Evolutionary conservation across 2,113 vertebrate species (phyloP).

Genomic region (Lota lota): DNA sequence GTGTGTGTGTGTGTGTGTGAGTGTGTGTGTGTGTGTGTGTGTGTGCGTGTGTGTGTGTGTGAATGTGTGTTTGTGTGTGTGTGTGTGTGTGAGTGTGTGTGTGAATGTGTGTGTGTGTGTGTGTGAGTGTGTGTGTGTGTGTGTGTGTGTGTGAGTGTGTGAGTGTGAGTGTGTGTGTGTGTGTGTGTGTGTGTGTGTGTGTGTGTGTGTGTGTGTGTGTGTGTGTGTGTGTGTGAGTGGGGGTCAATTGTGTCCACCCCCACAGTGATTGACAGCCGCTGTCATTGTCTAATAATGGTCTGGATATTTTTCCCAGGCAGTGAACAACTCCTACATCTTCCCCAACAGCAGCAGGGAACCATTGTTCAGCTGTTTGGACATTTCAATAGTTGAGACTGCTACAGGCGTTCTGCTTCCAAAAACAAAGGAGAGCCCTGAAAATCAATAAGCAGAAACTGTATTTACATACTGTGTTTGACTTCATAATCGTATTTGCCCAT

Average conservation of each 20-base stretch:
- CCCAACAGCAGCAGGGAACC: not conserved
- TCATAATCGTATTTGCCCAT: constrained; percentile 25
- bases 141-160: not conserved
- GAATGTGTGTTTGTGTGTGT: too few species aligned
- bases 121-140: constrained; percentile 3
- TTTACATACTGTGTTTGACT: constrained; percentile 25
- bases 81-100: constrained; percentile 11
- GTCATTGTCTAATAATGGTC: constrained; percentile 63
- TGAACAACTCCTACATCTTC: constrained; percentile 28
- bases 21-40: constrained; percentile 7
- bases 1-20: constrained; percentile 8
- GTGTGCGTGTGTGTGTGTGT: too few species aligned
- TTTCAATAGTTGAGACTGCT: constrained; percentile 19
- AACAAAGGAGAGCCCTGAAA: not conserved
- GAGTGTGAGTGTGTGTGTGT: constrained; percentile 1
- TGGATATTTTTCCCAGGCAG: constrained; percentile 71
- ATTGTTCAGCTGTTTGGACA: constrained; percentile 13
- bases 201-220: constrained; percentile 10
- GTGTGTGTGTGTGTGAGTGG: constrained; percentile 10
- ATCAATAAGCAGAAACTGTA: too few species aligned
- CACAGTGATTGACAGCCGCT: constrained; percentile 68
- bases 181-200: not conserved
- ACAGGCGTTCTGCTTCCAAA: not conserved
- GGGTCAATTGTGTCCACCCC: constrained; percentile 47
- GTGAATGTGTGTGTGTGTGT: not conserved